Conservation (phyloP, 2,888 invertebrate species). For the Caenorhabditis imperialis region DNA sequence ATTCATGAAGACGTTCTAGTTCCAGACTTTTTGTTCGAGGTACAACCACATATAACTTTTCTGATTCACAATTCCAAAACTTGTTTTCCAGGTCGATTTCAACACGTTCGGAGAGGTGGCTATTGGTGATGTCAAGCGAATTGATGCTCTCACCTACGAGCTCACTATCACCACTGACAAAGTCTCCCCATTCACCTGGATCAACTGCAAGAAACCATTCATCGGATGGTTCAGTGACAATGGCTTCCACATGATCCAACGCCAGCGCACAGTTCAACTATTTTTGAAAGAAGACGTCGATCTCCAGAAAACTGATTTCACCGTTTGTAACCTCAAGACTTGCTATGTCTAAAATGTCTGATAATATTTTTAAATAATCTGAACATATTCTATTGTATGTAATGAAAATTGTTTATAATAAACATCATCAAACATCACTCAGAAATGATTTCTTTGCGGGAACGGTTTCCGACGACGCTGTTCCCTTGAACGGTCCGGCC, state of each 20-base stretch:
- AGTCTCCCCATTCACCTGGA: conserved; percentile 75
- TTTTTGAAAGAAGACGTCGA: conserved; percentile 22
- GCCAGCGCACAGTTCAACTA: conserved; percentile 21
- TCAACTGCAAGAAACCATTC: conserved; percentile 57
- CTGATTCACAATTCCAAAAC: not conserved
- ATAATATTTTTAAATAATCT: too few species aligned
- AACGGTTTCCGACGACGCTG: too few species aligned
- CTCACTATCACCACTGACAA: conserved; percentile 50
- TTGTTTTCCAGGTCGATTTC: conserved; percentile 43
- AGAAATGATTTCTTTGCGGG: too few species aligned
- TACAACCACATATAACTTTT: not conserved
- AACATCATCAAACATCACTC: too few species aligned
- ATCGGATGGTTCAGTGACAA: conserved; percentile 72
- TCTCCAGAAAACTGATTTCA: conserved; percentile 50
- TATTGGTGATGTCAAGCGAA: conserved; percentile 39
- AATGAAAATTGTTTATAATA: too few species aligned
- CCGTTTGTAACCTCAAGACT: conserved; percentile 62
- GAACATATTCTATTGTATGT: too few species aligned
- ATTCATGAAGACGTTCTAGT: conserved; percentile 42
- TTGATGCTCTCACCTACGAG: conserved; percentile 50
- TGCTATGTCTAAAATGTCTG: conserved; percentile 51
- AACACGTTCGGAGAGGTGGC: conserved; percentile 54
- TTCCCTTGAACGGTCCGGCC: too few species aligned
- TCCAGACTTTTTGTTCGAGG: conserved; percentile 50
- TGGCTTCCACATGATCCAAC: conserved; percentile 66